phyloP scores from a whole-genome alignment of 1,140 invertebrate genomes.

The Drosophila hydei region DNA sequence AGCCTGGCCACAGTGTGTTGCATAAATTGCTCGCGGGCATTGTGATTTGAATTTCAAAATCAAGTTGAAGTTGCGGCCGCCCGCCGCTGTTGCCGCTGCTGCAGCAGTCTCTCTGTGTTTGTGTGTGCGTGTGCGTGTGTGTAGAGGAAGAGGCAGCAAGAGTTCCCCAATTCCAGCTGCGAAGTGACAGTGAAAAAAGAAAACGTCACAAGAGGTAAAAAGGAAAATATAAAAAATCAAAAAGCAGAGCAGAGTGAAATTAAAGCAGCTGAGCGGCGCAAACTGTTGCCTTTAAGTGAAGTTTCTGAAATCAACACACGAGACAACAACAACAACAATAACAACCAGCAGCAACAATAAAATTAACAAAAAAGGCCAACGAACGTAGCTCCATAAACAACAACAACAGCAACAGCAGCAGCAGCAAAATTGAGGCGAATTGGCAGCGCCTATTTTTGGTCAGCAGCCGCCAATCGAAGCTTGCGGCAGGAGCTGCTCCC shows the following conservation, averaged over 20 bases:
- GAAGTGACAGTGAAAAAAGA: slow-evolving; percentile 55
- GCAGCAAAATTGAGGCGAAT: slow-evolving; percentile 31
- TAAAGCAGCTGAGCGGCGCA: slow-evolving; percentile 45
- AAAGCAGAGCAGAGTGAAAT: slow-evolving; percentile 77
- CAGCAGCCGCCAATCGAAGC: slow-evolving; percentile 39
- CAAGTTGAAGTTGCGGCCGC: slow-evolving; percentile 41
- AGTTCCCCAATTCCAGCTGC: slow-evolving; percentile 40
- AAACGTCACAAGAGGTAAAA: slow-evolving; percentile 17
- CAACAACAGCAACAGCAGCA: slow-evolving; percentile 18
- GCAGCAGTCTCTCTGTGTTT: not conserved
- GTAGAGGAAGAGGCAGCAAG: slow-evolving; percentile 13
- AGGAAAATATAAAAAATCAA: slow-evolving; percentile 17
- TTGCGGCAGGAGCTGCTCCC: slow-evolving; percentile 43
- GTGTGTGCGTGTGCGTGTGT: not conserved
- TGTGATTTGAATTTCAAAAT: slow-evolving; percentile 79
- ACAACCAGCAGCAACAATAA: slow-evolving; percentile 14
- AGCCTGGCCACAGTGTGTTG: slow-evolving; percentile 44
- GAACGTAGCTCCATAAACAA: slow-evolving; percentile 37
- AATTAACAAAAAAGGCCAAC: slow-evolving; percentile 52
- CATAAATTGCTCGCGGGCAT: slow-evolving; percentile 68
- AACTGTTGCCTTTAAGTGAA: slow-evolving; percentile 66
- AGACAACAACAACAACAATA: slow-evolving; percentile 22
- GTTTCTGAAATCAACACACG: slow-evolving; percentile 64
- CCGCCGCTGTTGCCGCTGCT: slow-evolving; percentile 1
- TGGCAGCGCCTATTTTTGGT: slow-evolving; percentile 76